Percentiles rank a stretch among this genome's conserved stretches.
These are phyloP conservation scores for Ophthalmotilapia sp. DNA, from an alignment of 2,113 vertebrate species.

Conservation along the genomic window DNA sequence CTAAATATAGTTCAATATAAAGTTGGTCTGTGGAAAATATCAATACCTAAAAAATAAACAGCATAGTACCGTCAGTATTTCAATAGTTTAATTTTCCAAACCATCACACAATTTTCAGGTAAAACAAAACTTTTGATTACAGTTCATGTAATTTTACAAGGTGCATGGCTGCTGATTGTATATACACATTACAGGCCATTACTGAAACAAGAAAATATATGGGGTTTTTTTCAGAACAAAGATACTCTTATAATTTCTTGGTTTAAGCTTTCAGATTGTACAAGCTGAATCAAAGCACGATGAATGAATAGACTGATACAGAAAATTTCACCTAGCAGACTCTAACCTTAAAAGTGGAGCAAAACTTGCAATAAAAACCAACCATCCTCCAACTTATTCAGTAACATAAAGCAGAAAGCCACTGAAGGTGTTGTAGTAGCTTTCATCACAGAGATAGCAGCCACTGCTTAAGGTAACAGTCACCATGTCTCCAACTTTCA, in stretches of 20 bases:
- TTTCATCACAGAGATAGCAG: constrained; percentile 60
- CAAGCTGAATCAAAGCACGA: neutral
- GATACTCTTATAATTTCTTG: neutral
- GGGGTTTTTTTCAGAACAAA: neutral
- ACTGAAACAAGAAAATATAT: neutral
- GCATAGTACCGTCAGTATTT: neutral
- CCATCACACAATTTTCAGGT: neutral
- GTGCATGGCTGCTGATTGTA: neutral
- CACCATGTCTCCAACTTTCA: constrained; percentile 53
- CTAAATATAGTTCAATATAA: neutral
- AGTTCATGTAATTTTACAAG: neutral
- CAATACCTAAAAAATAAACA: neutral
- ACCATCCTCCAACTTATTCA: neutral
- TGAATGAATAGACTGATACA: neutral
- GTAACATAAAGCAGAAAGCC: constrained; percentile 65
- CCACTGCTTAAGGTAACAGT: constrained; percentile 16
- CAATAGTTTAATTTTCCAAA: neutral
- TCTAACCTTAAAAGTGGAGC: neutral
- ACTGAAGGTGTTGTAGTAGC: constrained; percentile 68
- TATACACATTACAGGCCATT: neutral
- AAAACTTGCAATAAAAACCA: neutral
- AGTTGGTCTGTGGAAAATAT: neutral
- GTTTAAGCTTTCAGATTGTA: neutral
- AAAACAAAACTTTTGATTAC: neutral
- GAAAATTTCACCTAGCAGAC: neutral